Evolutionary conservation across 2,113 vertebrate species (phyloP).

Genomic region (Phalacrocorax aristotelis): DNA sequence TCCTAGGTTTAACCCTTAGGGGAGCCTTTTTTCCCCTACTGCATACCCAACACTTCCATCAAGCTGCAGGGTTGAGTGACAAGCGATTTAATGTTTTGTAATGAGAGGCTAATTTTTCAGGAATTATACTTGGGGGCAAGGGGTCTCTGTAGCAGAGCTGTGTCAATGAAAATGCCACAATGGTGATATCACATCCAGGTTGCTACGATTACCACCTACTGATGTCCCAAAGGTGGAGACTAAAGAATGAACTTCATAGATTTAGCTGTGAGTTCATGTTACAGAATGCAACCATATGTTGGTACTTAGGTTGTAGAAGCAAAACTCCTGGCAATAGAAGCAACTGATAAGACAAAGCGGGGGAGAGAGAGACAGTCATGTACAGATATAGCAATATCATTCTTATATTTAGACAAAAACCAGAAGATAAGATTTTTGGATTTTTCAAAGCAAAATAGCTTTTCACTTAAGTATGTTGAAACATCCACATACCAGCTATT

Average conservation of each 20-base stretch:
- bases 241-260: constrained; percentile 22
- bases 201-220: constrained; percentile 67
- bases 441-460: neutral
- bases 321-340: neutral
- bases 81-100: constrained; percentile 64
- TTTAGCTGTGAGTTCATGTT: constrained; percentile 49
- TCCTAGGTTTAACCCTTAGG: constrained; percentile 19
- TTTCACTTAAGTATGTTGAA: neutral
- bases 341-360: neutral
- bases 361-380: neutral
- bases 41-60: constrained; percentile 27
- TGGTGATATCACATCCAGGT: constrained; percentile 66
- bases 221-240: constrained; percentile 50
- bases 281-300: constrained; percentile 69
- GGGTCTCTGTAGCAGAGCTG: constrained; percentile 10
- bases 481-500: neutral
- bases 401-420: neutral
- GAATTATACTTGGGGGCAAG: constrained; percentile 42
- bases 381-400: neutral
- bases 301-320: neutral
- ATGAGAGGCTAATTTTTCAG: constrained; percentile 65
- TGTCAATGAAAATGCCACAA: constrained; percentile 64
- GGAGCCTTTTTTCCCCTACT: neutral
- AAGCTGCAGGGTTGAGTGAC: constrained; percentile 53
- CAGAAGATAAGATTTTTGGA: neutral